Evolutionary conservation across 2,797 vertebrate genomes (phyloP), one percentile per base, ranked within the genome.

Genomic region (Trematomus bernacchii): DNA sequence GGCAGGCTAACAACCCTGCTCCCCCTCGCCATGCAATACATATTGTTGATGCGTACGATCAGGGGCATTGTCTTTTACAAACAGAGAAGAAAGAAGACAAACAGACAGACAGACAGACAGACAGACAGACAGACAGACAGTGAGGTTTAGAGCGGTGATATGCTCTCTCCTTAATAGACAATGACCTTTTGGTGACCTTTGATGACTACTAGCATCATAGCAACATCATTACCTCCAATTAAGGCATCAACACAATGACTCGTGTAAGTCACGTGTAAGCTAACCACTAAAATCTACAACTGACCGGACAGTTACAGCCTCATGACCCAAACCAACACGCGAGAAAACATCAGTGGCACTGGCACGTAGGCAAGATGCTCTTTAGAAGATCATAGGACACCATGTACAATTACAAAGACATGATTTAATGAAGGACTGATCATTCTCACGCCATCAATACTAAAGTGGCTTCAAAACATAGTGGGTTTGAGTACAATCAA

Each of bases 401-500:
- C 83, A 78, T 85, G 87, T 79, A 88, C 77, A 84, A 76, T 87
- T 86, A 90, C 61, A 87, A 88, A 90, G 80, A 91, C 84, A 86
- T 80, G 79, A 91, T 92, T 92, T 88, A 92, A 92, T 92, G 83
- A 90, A 92, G 85, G 85, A 89, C 87, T 88, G 83, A 79, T 85
- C 85, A 84, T 81, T 84, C 76, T 73, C 76, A 83, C 21, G 86
- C 91, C 89, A 91, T 87, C 84, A 94, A 92, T 92, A 93, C 90
- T 94, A 93, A 93, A 95, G 94, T 95, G 93, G 92, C 91, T 93
- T 93, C 61, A 90, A 91, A 93, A 91, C 87, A 89, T 91, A 94
- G 89, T 93, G 89, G 91, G 85, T 85, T 87, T 82, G 91, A 91
- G 88, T 93, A 94, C 89, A 93, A 92, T 91, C 84, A 92, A 90